Evolutionary conservation across 2,113 vertebrate genomes (phyloP), one percentile per base, ranked within the genome.

Genomic region (Indicator maculatus): DNA sequence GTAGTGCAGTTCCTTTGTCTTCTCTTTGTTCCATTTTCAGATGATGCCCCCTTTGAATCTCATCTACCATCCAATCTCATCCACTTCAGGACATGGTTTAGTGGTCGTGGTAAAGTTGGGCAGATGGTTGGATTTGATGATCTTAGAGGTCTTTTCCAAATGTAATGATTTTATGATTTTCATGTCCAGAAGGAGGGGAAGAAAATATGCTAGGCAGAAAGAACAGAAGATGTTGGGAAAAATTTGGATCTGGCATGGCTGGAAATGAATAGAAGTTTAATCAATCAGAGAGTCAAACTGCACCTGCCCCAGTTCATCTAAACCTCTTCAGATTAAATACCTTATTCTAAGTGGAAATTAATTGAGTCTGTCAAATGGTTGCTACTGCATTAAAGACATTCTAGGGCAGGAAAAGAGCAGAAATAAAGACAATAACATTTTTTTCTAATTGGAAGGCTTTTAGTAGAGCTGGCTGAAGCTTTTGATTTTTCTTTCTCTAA

Each of bases 281-380:
- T 90, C 93, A 94, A 47, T 95, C 67, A 94, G 74, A 85, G 71
- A 94, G 77, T 90, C 83, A 93, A 93, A 89, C 90, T 77, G 77
- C 88, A 95, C 72, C 70, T 96, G 76, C n/a, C 67, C 75, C 41
- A 78, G 65, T 85, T 90, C 79, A 93, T 91, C 73, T 81, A 44
- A 93, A 96, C 96, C 84, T 89, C 74, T 86, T 80, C 71, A 93
- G 61, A 94, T 83, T 92, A 95, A 95, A 93, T 77, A 93, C 89
- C 69, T 90, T 85, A 83, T 96, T 95, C 88, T 95, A 93, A 97
- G 44, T 93, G 66, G 89, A 97, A 95, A 96, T 96, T 96, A 95
- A 95, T 91, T 83, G 76, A 95, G 75, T 96, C 97, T 96, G 80
- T 92, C 13, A 0, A 95, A 90, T 93, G 45, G 63, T 87, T 96